Base-by-base conservation (phyloP, 2,888 invertebrate species). In the Polydrusus pterygomalis region DNA sequence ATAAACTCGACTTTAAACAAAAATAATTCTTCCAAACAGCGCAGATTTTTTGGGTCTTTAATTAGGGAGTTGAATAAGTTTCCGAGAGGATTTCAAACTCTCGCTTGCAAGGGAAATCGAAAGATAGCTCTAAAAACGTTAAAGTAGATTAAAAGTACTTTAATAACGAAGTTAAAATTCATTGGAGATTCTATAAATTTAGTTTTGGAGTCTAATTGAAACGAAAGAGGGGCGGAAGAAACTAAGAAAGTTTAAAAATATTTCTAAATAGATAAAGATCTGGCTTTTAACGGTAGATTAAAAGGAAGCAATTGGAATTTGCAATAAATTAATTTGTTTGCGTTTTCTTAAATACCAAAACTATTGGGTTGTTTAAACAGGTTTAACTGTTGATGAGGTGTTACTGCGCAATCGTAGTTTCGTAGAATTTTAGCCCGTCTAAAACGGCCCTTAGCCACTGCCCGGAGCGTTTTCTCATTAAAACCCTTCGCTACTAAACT, bases 141-240 rank as follows among this genome's bases (percentile, higher is more conserved):
- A 79, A 82, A 82, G 81, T 80, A 81, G 81, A 83, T 82, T 83
- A 82, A 82, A 80, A 79, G 81, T 81, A 77, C 81, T 82, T 82
- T 80, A 82, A 82, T 82, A 74, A 80, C 58, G 58, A 60, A 77
- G 79, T 76, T 80, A 76, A 79, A 80, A 82, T 81, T 80, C 80
- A 81, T 81, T 81, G 80, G 79, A 75, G 80, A 60, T 60, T 38
- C 58, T 60, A 60, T 60, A 60, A 60, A 60, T 60, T 60, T 60
- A 60, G 58, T 60, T 60, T 58, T 17, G 38, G 58, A 60, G 38
- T 60, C 58, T 60, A 60, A 60, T 60, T 60, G 58, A 38, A 60
- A 60, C 18, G 58, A 60, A 60, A 60, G 58, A 34, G 58, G 38
- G 34, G 38, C 25, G 15, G 30, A 56, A 15, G 34, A 30, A 15